Percentiles rank a stretch among this genome's conserved stretches.
These are phyloP conservation scores for Cyaniris semiargus DNA, from an alignment of 2,888 invertebrate species.

Conservation along the genomic window DNA sequence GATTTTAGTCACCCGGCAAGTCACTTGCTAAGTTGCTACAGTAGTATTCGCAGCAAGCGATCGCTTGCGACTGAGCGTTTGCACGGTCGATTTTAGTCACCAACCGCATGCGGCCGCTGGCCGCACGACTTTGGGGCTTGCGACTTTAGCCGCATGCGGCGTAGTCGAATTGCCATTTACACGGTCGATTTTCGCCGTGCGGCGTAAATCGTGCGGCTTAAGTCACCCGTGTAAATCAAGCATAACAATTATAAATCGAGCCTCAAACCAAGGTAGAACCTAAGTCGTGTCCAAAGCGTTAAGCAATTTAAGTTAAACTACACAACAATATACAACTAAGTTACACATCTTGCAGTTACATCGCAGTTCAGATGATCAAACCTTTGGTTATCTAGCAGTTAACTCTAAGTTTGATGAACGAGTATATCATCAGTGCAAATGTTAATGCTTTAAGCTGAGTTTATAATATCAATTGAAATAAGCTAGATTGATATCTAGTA, in stretches of 20 bases:
- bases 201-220: constrained; percentile 45
- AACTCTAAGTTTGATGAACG: background rate
- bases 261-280: background rate
- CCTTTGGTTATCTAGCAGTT: background rate
- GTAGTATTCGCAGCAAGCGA: too few relatives aligned
- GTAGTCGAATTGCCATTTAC: background rate
- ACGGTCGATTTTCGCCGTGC: constrained; percentile 23
- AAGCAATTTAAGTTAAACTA: background rate
- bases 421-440: background rate
- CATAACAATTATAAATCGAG: too few relatives aligned
- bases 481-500: too few relatives aligned
- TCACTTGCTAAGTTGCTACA: too few relatives aligned
- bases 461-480: too few relatives aligned
- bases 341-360: background rate
- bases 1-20: too few relatives aligned
- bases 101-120: too few relatives aligned
- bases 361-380: background rate
- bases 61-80: too few relatives aligned
- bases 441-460: too few relatives aligned
- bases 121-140: too few relatives aligned
- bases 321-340: background rate
- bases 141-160: too few relatives aligned
- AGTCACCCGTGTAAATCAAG: constrained; percentile 43
- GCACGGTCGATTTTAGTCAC: too few relatives aligned
- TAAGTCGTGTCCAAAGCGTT: background rate